Evolutionary conservation across 2,797 vertebrate genomes (phyloP), one percentile per base, ranked within the genome.

Genomic region (Acipenser ruthenus): DNA sequence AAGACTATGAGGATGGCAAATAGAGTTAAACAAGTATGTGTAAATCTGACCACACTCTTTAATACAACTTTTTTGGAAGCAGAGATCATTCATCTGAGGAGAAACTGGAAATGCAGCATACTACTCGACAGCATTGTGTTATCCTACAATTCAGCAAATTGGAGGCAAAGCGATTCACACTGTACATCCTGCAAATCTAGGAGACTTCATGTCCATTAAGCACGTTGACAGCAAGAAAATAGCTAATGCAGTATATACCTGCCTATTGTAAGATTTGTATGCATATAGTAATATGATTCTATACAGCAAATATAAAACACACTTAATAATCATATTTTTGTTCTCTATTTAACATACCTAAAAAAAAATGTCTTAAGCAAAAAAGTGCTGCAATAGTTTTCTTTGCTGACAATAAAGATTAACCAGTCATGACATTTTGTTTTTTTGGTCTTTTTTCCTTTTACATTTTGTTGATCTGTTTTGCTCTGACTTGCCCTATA

Each of bases 401-500:
- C 23, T 37, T 37, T 37, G 23, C 23, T 37, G 23, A 37, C 23
- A 37, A 37, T 37, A 37, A 37, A 37, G 23, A 37, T 37, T 37
- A 37, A 37, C 4, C 2, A 37, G 23, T 37, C 23, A 37, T 37
- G 23, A 37, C 23, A 37, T 37, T 37, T 37, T 37, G 2, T 37
- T 37, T 37, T 3, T 37, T 37, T 37, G 23, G 15, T 37, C 23
- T 58, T n/a, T 13, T 58, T 10, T 58, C 55, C 11, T n/a, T 10
- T 58, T 10, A 3, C 23, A n/a, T 58, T 58, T 58, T 58, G 55
- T 74, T 82, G 86, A 85, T 89, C 86, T 86, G 86, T 87, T 88
- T 87, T 82, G 55, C 84, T 82, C 81, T 89, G 87, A 88, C 87
- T 87, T 87, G 87, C 86, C 83, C 86, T 87, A 86, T 90, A 87